phyloP scores from a whole-genome alignment of 2,888 invertebrate genomes.

The Anthrax anthrax region DNA sequence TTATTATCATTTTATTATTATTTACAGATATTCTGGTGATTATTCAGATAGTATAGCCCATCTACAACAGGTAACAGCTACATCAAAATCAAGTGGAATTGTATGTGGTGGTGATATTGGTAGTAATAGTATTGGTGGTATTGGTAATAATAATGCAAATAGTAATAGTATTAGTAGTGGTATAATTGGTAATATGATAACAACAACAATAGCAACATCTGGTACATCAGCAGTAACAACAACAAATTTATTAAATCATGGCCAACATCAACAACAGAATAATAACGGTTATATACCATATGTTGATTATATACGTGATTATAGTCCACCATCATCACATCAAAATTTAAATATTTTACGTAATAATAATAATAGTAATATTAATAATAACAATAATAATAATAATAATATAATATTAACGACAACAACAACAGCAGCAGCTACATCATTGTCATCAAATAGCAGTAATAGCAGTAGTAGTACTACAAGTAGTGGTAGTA shows the following conservation, averaged over 20 bases:
- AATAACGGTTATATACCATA: constrained; percentile 79
- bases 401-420: not conserved
- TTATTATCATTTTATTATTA: not conserved
- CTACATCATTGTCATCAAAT: constrained; percentile 24
- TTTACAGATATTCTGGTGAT: constrained; percentile 28
- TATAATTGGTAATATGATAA: not conserved
- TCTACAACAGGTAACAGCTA: constrained; percentile 9
- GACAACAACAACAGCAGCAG: no score
- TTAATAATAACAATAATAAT: not conserved
- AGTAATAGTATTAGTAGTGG: constrained; percentile 1
- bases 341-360: constrained; percentile 27
- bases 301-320: constrained; percentile 77
- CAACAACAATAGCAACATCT: constrained; percentile 7
- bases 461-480: constrained; percentile 20
- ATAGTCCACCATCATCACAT: constrained; percentile 67
- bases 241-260: not conserved
- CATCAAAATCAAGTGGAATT: not conserved
- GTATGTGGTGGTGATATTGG: no score
- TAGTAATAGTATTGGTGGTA: not conserved
- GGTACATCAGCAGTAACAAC: not conserved
- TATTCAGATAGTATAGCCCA: constrained; percentile 27
- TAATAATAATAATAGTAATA: constrained; percentile 1
- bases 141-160: not conserved
- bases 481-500: constrained; percentile 2
- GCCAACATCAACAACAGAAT: constrained; percentile 31